Percentiles rank a stretch among this genome's conserved stretches.
These are phyloP conservation scores for Cyclura pinguis DNA, from an alignment of 2,797 vertebrate genomes.

Conservation along the genomic window DNA sequence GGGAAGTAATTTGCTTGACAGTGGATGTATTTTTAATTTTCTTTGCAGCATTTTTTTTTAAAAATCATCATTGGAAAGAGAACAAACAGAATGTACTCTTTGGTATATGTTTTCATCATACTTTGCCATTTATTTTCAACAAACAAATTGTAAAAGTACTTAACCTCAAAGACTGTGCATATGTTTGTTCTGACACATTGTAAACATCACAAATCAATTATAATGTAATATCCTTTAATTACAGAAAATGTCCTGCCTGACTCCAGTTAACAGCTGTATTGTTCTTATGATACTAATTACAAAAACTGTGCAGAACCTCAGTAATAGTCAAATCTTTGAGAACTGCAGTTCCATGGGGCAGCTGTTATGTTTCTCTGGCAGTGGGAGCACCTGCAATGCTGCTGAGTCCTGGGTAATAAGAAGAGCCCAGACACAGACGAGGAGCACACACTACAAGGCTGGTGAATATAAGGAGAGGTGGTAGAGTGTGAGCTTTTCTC, in stretches of 20 bases:
- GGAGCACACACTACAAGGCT: background rate
- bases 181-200: conserved; percentile 68
- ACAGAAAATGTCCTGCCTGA: background rate
- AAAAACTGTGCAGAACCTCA: background rate
- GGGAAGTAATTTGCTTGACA: background rate
- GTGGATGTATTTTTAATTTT: background rate
- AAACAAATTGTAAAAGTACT: conserved; percentile 77
- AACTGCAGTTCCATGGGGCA: background rate
- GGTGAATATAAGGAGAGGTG: background rate
- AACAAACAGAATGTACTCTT: conserved; percentile 37
- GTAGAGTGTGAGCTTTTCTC: background rate
- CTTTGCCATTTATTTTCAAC: conserved; percentile 77
- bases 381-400: background rate
- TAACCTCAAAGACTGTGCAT: conserved; percentile 74
- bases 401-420: background rate
- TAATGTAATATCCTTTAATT: background rate
- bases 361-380: background rate
- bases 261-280: conserved; percentile 8
- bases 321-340: background rate
- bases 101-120: conserved; percentile 18
- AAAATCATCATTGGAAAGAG: too few species aligned
- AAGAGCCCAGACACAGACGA: background rate
- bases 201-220: conserved; percentile 68
- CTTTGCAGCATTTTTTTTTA: too few species aligned
- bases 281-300: background rate